Evolutionary conservation across 2,888 invertebrate genomes (phyloP).

Genomic region (Magallana nippona): DNA sequence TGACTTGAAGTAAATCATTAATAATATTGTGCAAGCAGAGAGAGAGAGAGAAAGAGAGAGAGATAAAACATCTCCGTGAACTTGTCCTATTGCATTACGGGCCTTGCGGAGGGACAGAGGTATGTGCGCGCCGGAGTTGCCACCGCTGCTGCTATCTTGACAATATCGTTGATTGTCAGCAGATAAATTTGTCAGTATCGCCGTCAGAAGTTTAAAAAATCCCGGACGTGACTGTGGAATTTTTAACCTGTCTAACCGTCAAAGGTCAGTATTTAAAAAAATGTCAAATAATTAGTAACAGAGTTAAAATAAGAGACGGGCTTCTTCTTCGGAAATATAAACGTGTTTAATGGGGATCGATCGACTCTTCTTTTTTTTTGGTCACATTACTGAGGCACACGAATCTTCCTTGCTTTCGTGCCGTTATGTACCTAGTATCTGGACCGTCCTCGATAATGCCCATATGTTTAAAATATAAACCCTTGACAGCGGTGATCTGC

Average conservation of each 20-base stretch:
- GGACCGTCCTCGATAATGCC: too few relatives aligned
- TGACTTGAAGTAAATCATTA: slow-evolving; percentile 24
- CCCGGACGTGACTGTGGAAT: not conserved
- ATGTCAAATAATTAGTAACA: too few relatives aligned
- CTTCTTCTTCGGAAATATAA: too few relatives aligned
- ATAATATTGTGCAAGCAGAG: slow-evolving; percentile 20
- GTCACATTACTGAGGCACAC: too few relatives aligned
- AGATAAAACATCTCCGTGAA: too few relatives aligned
- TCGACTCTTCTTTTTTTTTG: too few relatives aligned
- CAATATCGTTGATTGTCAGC: not conserved
- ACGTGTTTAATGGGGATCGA: too few relatives aligned
- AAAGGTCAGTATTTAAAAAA: not conserved
- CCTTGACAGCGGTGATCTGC: too few relatives aligned
- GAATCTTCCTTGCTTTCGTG: too few relatives aligned
- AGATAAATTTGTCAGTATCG: slow-evolving; percentile 22
- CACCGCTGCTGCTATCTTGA: slow-evolving; percentile 6
- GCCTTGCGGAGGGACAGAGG: not conserved
- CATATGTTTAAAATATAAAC: too few relatives aligned
- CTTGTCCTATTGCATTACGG: not conserved
- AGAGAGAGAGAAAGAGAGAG: not conserved
- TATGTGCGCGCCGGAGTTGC: not conserved
- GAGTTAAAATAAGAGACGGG: too few relatives aligned
- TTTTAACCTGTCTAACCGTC: not conserved
- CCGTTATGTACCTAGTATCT: too few relatives aligned
- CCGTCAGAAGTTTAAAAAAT: slow-evolving; percentile 4